Evolutionary conservation across 1,140 invertebrate species (phyloP), one percentile per base, ranked within the genome.

Genomic region (Chelonus insularis): DNA sequence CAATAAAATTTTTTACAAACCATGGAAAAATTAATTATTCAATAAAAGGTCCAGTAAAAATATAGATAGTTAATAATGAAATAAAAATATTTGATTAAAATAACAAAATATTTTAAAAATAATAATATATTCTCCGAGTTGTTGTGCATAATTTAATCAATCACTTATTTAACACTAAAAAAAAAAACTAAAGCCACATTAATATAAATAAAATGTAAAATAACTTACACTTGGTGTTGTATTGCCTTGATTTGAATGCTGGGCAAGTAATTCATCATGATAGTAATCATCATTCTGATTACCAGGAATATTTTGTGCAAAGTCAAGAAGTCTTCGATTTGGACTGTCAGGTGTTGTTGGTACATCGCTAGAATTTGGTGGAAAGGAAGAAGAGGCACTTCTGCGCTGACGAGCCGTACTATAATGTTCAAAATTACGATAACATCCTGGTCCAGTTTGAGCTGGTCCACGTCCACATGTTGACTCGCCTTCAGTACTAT

Each of bases 391-490:
- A 72, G 86, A 80, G 72, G 84, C 81, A 76, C 84, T 86, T 76
- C 86, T 84, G 74, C 88, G 84, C 73, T 84, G 77, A 76, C 86
- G 80, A 67, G 83, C 82, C 50, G 82, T 78, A 70, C 72, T 74
- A 63, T 85, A 84, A 79, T 93, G 90, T 66, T 94, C 92, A 78
- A 91, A 93, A 75, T 93, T 93, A 75, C 88, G 87, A 80, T 91
- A 94, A 80, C 92, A 94, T 51, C 92, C 92, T 14, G 88, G 84
- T 8, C 89, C 90, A 8, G 89, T 90, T 69, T 89, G 86, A 4
- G 89, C 86, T 48, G 87, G 88, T 64, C 88, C 87, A 48, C 85
- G 80, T 57, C 80, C 83, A 65, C 87, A 86, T 25, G 85, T 84
- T 43, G 86, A 87, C 67, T 94, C 93, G 52, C 91, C 92, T 70